Conservation (phyloP, 2,113 vertebrate genomes). For the Cnemophilus loriae region DNA sequence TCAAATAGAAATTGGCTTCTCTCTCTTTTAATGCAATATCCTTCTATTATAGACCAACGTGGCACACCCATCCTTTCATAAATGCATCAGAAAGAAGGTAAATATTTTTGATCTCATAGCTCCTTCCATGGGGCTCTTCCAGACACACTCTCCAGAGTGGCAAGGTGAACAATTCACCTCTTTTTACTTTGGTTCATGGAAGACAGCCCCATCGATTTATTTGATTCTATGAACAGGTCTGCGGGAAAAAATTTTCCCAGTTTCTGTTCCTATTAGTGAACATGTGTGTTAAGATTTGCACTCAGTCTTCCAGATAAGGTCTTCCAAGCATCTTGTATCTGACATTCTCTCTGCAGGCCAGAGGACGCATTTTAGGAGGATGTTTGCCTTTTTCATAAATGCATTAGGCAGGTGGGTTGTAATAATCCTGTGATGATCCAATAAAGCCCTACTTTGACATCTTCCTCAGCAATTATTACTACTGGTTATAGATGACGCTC, state of each 20-base stretch:
- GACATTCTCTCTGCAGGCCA: background rate
- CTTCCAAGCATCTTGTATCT: background rate
- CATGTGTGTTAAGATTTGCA: background rate
- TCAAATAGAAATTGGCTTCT: background rate
- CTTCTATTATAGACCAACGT: background rate
- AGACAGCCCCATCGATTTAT: background rate
- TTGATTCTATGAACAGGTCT: background rate
- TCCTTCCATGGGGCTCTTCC: background rate
- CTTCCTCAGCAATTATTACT: background rate
- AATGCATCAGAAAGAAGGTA: background rate
- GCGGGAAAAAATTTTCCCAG: fast-evolving
- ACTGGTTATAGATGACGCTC: background rate
- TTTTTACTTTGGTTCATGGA: background rate
- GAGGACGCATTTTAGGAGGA: background rate
- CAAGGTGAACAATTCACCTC: background rate
- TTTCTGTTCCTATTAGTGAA: background rate
- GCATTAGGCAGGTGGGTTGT: background rate
- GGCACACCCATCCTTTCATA: background rate
- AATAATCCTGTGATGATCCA: background rate
- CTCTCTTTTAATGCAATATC: background rate
- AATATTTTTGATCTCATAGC: background rate
- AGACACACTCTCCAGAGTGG: background rate
- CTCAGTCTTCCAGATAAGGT: background rate
- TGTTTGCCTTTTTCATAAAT: background rate
- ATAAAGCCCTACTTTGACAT: background rate